A percentile compares a stretch with the other conserved stretches of the same genome.
Evolutionary conservation across 2,113 vertebrate genomes (phyloP).

Genomic region (Heteronetta atricapilla): DNA sequence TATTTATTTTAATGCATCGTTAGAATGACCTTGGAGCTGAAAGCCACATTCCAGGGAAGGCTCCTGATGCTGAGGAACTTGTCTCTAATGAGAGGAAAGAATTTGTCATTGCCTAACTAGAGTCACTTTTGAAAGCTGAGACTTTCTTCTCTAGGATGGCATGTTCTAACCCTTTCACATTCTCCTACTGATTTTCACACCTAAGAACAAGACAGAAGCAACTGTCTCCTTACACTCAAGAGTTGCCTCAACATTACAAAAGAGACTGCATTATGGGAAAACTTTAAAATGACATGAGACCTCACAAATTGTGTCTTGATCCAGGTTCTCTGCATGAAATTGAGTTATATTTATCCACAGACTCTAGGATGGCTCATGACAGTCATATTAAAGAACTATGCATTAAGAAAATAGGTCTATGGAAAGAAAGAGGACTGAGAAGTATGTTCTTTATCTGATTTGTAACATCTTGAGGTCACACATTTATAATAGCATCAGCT

Average conservation of each 20-base stretch:
- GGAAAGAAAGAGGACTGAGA: background rate
- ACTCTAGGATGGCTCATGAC: rapidly evolving
- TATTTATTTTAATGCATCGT: background rate
- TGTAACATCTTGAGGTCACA: background rate
- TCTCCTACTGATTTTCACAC: constrained; percentile 22
- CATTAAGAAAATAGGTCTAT: background rate
- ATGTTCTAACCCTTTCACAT: background rate
- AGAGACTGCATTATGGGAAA: background rate
- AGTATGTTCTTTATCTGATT: background rate
- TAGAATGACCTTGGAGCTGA: constrained; percentile 36
- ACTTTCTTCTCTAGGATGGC: background rate
- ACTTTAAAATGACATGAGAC: background rate
- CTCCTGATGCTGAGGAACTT: background rate
- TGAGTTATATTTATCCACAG: background rate
- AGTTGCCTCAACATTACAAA: background rate
- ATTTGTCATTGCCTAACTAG: constrained; percentile 55
- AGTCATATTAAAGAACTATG: background rate
- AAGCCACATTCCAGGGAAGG: constrained; percentile 22
- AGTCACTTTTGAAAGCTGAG: constrained; percentile 38
- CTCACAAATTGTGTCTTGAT: background rate
- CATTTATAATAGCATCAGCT: background rate
- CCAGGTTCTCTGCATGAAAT: background rate
- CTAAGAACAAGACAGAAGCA: constrained; percentile 10
- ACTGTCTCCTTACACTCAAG: background rate
- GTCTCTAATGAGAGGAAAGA: constrained; percentile 13